A percentile compares a stretch with the other conserved stretches of the same genome.
Conservation (phyloP, 2,113 vertebrate genomes). For the Acrocephalus arundinaceus region DNA sequence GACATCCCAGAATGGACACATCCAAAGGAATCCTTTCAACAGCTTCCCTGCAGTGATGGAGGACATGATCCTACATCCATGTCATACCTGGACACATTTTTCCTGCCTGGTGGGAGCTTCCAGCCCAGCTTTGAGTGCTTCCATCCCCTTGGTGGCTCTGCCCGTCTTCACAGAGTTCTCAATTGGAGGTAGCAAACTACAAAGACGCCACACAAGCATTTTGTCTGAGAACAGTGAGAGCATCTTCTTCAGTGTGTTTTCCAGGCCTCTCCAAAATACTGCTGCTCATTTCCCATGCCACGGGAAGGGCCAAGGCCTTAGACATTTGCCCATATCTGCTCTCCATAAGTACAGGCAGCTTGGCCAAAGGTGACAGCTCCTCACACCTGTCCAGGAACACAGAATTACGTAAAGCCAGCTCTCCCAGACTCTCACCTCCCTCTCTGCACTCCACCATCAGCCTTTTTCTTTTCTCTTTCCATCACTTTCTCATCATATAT, state of each 20-base stretch:
- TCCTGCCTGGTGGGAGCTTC: not conserved
- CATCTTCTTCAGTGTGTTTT: not conserved
- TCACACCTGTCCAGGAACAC: not conserved
- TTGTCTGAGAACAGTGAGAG: not conserved
- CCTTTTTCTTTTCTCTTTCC: not conserved
- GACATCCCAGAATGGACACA: too few species aligned
- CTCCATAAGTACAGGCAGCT: not conserved
- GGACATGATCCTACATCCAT: too few species aligned
- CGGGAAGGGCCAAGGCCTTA: not conserved
- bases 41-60: not conserved
- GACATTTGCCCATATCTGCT: not conserved
- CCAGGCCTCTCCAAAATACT: not conserved
- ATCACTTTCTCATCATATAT: not conserved
- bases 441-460: not conserved
- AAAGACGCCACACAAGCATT: not conserved
- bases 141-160: not conserved
- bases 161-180: not conserved
- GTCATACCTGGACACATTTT: not conserved
- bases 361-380: not conserved
- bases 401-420: too few species aligned
- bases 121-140: not conserved
- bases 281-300: accelerated
- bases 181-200: not conserved
- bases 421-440: not conserved
- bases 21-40: not conserved